Evolutionary conservation across 2,113 vertebrate genomes (phyloP).

Genomic region (Grantiella picta): DNA sequence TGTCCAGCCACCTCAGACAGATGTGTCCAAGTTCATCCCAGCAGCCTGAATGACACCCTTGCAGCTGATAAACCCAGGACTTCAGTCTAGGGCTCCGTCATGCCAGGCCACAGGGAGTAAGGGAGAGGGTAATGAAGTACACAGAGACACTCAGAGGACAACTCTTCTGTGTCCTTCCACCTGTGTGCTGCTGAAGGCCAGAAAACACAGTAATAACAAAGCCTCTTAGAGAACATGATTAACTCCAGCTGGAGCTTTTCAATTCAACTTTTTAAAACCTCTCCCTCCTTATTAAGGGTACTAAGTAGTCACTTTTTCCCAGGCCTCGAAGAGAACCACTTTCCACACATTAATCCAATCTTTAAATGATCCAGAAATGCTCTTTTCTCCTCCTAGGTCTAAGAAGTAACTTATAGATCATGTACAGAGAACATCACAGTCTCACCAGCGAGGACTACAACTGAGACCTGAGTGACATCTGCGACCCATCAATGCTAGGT

Average conservation of each 20-base stretch:
- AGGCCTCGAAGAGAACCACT: accelerated
- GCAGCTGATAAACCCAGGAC: slow-evolving; percentile 33
- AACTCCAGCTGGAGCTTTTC: slow-evolving; percentile 18
- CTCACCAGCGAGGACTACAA: neutral
- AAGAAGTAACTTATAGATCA: neutral
- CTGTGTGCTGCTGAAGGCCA: neutral
- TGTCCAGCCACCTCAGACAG: neutral
- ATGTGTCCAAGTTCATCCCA: neutral
- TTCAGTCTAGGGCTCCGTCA: neutral
- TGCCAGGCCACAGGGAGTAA: neutral
- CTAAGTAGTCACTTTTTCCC: neutral
- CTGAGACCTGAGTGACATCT: neutral
- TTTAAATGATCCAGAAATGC: neutral
- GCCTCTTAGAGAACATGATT: neutral
- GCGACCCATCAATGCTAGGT: neutral
- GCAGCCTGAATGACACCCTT: neutral
- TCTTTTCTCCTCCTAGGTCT: neutral
- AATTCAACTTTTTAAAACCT: neutral
- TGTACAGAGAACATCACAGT: neutral
- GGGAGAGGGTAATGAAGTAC: neutral
- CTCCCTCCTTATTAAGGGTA: neutral
- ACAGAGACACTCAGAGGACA: neutral
- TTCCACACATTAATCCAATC: neutral
- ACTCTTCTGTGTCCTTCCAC: neutral
- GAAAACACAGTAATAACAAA: neutral